Percentiles rank a stretch among this genome's conserved stretches.
phyloP scores from a whole-genome alignment of 1,140 invertebrate genomes.

The Delia radicum region DNA sequence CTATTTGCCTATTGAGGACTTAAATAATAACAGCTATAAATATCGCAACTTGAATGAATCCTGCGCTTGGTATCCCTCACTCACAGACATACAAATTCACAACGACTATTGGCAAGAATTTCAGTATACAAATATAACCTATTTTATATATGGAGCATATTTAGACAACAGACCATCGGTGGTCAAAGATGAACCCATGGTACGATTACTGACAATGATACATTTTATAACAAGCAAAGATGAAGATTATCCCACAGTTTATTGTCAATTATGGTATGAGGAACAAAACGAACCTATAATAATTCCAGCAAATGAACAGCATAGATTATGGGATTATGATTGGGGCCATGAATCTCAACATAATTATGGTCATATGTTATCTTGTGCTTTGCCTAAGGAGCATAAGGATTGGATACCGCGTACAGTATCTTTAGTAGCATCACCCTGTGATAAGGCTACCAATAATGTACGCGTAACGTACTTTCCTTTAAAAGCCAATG shows the following conservation, averaged over 20 bases:
- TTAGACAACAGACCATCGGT: neutral
- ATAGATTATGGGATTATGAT: neutral
- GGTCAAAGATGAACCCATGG: neutral
- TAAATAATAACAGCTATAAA: neutral
- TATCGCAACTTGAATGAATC: neutral
- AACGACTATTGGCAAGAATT: neutral
- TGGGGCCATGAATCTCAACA: neutral
- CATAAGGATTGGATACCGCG: slow-evolving; percentile 70
- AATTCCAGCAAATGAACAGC: neutral
- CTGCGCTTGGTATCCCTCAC: neutral
- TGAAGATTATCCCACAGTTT: neutral
- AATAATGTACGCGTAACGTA: slow-evolving; percentile 81
- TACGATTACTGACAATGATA: neutral
- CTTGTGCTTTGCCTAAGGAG: slow-evolving; percentile 73
- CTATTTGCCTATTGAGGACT: neutral
- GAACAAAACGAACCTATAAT: neutral
- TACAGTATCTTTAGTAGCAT: slow-evolving; percentile 79
- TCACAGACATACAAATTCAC: neutral
- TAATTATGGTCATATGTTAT: slow-evolving; percentile 60
- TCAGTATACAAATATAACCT: neutral
- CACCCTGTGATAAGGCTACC: slow-evolving; percentile 73
- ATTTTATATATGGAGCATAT: neutral
- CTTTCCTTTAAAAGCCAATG: slow-evolving; percentile 53
- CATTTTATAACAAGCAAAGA: neutral
- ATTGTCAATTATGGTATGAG: neutral